A percentile compares a stretch with the other conserved stretches of the same genome.
These are phyloP conservation scores for Haliaeetus leucogaster DNA, from an alignment of 2,113 vertebrate species.

Conservation along the genomic window DNA sequence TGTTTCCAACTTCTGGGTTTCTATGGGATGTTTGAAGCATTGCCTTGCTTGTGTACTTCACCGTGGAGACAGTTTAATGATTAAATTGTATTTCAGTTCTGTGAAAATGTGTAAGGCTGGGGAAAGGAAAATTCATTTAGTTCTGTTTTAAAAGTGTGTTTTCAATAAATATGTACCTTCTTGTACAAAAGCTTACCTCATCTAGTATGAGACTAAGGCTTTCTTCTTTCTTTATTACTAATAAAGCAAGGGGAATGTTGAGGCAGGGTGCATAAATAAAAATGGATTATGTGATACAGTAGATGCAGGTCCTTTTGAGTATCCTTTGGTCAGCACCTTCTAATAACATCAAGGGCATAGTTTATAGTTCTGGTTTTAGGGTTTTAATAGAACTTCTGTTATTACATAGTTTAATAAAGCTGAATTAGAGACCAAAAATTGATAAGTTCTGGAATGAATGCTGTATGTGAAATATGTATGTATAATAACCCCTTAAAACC, in stretches of 20 bases:
- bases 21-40: neutral
- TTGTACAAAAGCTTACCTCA: neutral
- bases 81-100: neutral
- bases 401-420: neutral
- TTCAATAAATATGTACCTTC: neutral
- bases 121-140: neutral
- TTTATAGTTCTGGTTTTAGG: neutral
- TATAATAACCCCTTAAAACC: neutral
- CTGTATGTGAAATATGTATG: neutral
- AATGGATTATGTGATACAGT: neutral
- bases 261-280: neutral
- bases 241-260: neutral
- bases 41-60: neutral
- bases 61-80: neutral
- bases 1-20: neutral
- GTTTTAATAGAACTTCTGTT: neutral
- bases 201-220: neutral
- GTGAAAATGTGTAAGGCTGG: neutral
- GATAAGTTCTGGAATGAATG: neutral
- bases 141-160: neutral
- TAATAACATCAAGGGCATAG: neutral
- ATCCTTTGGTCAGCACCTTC: neutral
- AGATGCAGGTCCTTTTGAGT: neutral
- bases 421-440: neutral
- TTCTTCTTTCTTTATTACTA: neutral